These are phyloP conservation scores for Encarsia formosa DNA, from an alignment of 2,888 invertebrate species.

Conservation along the genomic window DNA sequence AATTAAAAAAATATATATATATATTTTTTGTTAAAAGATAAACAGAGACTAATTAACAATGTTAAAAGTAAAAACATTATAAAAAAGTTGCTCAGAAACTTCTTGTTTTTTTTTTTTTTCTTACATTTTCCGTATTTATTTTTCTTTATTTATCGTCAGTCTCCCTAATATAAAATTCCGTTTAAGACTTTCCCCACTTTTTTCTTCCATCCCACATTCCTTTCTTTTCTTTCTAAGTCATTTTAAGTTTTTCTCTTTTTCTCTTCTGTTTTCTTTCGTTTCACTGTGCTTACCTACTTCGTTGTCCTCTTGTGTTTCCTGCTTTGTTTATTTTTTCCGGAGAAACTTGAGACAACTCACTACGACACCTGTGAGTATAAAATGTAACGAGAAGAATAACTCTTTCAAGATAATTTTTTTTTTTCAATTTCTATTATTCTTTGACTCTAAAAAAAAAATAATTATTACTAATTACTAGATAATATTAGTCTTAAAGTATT, in stretches of 20 bases:
- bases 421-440: too few species aligned
- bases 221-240: slow-evolving; percentile 1
- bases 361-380: slow-evolving; percentile 6
- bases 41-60: not conserved
- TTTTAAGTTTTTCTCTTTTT: slow-evolving; percentile 8
- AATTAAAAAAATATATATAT: too few species aligned
- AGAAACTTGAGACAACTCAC: slow-evolving; percentile 25
- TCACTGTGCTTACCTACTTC: slow-evolving; percentile 6
- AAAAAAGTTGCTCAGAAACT: too few species aligned
- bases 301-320: slow-evolving; percentile 17
- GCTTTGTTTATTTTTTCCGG: slow-evolving; percentile 19
- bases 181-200: slow-evolving; percentile 10
- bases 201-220: not conserved
- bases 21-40: not conserved
- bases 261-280: slow-evolving; percentile 15
- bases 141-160: slow-evolving; percentile 5
- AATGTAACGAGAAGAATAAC: slow-evolving; percentile 2
- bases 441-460: too few species aligned
- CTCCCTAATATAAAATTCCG: slow-evolving; percentile 11
- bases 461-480: too few species aligned
- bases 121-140: too few species aligned
- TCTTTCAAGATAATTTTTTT: not conserved
- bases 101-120: too few species aligned
- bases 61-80: too few species aligned
- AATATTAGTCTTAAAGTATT: too few species aligned